These are phyloP conservation scores for Cremastinae sp. DNA, from an alignment of 2,888 invertebrate genomes.

Conservation along the genomic window DNA sequence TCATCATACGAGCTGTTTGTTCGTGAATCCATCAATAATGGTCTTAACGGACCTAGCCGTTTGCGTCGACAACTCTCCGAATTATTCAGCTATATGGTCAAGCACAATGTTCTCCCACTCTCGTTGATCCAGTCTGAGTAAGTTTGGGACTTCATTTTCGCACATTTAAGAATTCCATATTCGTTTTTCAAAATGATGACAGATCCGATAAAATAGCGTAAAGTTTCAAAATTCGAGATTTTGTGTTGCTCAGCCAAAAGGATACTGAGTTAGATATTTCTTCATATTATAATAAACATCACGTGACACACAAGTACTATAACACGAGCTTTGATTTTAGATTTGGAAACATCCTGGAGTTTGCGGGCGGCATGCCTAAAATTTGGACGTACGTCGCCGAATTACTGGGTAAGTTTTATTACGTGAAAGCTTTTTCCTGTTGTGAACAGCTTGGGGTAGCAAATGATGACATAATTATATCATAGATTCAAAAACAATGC, in stretches of 20 bases:
- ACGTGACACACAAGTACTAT: no score
- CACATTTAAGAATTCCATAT: conserved; percentile 2
- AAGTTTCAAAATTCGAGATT: conserved; percentile 62
- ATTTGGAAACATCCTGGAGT: conserved; percentile 84
- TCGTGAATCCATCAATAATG: conserved; percentile 73
- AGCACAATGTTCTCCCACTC: conserved; percentile 79
- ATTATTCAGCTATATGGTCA: conserved; percentile 82
- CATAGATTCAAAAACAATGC: conserved; percentile 72
- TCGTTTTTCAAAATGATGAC: conserved; percentile 62
- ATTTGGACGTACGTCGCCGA: conserved; percentile 90
- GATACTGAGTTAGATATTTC: conserved; percentile 64
- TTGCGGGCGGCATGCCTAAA: conserved; percentile 90
- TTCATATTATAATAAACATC: no score
- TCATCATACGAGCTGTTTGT: conserved; percentile 70
- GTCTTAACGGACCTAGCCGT: conserved; percentile 80
- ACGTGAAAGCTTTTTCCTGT: conserved; percentile 48
- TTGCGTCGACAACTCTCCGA: conserved; percentile 80
- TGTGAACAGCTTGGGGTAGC: conserved; percentile 12
- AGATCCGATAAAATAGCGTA: conserved; percentile 61
- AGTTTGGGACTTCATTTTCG: conserved; percentile 64
- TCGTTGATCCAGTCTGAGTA: conserved; percentile 81
- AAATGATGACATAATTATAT: conserved; percentile 72
- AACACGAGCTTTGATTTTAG: conserved; percentile 76
- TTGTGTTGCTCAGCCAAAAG: conserved; percentile 68
- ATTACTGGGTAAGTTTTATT: conserved; percentile 82